Base-by-base conservation (phyloP, 2,797 vertebrate species). In the Sebastes kiyomatsui region DNA sequence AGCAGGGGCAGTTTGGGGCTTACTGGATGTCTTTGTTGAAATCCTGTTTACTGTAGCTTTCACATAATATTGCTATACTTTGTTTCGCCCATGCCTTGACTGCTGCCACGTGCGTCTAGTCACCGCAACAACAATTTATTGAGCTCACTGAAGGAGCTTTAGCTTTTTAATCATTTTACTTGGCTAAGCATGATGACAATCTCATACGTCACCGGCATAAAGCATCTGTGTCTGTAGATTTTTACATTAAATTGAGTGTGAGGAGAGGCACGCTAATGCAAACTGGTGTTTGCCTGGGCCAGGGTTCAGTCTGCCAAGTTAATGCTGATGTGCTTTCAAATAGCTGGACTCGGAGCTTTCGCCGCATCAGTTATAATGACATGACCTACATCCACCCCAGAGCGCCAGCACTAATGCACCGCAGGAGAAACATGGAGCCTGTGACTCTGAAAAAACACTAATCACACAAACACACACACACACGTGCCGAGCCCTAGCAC, bases 261-360 rank as follows among this genome's bases (percentile, higher is more conserved):
- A 89, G 82, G 78, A 79, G 85, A 88, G 79, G 81, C 84, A 77
- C 71, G 11, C 86, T 89, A 90, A 92, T 86, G 90, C 85, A 84
- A 89, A 65, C 84, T 58, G 77, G 88, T 89, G 82, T 89, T 89
- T 86, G 82, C 85, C 72, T 8, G 56, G 73, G 46, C 84, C 81
- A 62, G 75, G 81, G 88, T 85, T 88, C 85, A 90, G 87, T 83
- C 84, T 72, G 85, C 87, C 79, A 90, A 88, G 86, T 90, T 89
- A 92, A 91, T 90, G 89, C 90, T 87, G 90, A 90, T 89, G 89
- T 85, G 93, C 90, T 92, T 91, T 92, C 93, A 93, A 90, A 92
- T 87, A 86, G 90, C 90, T 81, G 89, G 88, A 92, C 88, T 92
- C 90, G 1, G 89, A 89, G 92, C 89, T 90, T 90, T 88, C 20